Evolutionary conservation across 2,113 vertebrate species (phyloP), one percentile per base, ranked within the genome.

Genomic region (Atrichornis clamosus): DNA sequence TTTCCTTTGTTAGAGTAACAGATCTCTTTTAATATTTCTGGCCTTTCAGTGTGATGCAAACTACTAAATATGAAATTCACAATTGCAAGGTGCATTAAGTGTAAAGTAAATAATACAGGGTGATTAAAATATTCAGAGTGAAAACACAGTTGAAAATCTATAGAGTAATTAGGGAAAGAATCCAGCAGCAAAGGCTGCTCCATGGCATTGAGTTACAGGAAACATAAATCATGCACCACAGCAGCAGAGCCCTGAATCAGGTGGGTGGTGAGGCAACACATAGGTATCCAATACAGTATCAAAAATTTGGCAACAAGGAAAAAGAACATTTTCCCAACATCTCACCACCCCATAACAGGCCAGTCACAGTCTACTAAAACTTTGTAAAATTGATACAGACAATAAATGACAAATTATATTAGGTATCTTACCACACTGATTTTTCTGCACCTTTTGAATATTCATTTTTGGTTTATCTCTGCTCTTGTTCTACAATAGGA

Each of bases 341-440:
- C 13, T 74, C 26, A 49, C 18, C 5, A 62, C 4, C 9, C 44
- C 37, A 24, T 5, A 4, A 44, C 22, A 79, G 27, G 52, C 18
- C 28, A 37, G 14, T n/a, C 19, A 41, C 11, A 86, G 22, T 6
- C 58, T 52, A 23, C 13, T 23, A 70, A 69, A 84, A 30, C 15
- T 76, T 23, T 10, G 8, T 69, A 79, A 79, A 77, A 58, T 2
- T 37, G 46, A 56, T n/a, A 32, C 24, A 78, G 16, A 79, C 72
- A 73, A 70, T 15, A 69, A 67, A 65, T 32, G 17, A 87, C 47
- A 95, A 93, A 37, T 70, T 46, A 60, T 30, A 72, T 20, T 37
- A 53, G 26, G 17, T 44, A 63, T 92, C 96, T 97, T 95, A 97
- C 97, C 95, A 97, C 98, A 98, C 28, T 95, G 97, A 11, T 63